A percentile compares a stretch with the other conserved stretches of the same genome.
phyloP scores from a whole-genome alignment of 2,888 invertebrate species.

The Caenorhabditis angaria region DNA sequence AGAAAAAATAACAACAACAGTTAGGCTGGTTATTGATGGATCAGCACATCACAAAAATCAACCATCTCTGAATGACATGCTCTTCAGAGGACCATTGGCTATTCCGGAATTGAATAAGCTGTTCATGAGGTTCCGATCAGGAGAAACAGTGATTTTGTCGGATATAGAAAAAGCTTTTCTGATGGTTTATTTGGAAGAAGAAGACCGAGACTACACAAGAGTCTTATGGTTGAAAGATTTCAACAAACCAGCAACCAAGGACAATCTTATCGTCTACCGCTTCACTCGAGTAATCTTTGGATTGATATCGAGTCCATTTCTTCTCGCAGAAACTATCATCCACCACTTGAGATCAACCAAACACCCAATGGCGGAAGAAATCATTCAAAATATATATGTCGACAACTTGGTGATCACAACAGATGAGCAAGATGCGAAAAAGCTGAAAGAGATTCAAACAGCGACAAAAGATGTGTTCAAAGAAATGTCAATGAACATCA shows the following conservation, averaged over 20 bases:
- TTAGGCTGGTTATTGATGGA: slow-evolving; percentile 46
- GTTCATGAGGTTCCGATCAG: slow-evolving; percentile 34
- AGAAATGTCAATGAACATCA: no score
- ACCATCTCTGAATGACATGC: slow-evolving; percentile 40
- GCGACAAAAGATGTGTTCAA: no score
- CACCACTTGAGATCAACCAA: slow-evolving; percentile 14
- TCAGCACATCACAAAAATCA: slow-evolving; percentile 13
- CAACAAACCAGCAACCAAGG: background rate
- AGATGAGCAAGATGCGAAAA: no score
- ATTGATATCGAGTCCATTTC: slow-evolving; percentile 30
- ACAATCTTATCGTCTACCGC: slow-evolving; percentile 23
- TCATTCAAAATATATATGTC: no score
- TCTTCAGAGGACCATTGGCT: slow-evolving; percentile 33
- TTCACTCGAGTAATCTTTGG: slow-evolving; percentile 52
- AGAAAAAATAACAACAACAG: slow-evolving; percentile 27
- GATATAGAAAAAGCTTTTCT: slow-evolving; percentile 58
- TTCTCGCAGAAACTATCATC: slow-evolving; percentile 40
- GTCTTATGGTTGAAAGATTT: slow-evolving; percentile 39
- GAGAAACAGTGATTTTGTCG: background rate
- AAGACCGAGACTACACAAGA: slow-evolving; percentile 45
- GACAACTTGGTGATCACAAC: no score
- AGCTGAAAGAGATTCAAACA: no score
- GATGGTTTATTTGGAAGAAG: slow-evolving; percentile 25
- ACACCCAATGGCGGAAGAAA: no score
- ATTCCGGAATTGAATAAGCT: slow-evolving; percentile 23